Evolutionary conservation across 2,888 invertebrate species (phyloP).

Genomic region (Zaprionus obscuricornis): DNA sequence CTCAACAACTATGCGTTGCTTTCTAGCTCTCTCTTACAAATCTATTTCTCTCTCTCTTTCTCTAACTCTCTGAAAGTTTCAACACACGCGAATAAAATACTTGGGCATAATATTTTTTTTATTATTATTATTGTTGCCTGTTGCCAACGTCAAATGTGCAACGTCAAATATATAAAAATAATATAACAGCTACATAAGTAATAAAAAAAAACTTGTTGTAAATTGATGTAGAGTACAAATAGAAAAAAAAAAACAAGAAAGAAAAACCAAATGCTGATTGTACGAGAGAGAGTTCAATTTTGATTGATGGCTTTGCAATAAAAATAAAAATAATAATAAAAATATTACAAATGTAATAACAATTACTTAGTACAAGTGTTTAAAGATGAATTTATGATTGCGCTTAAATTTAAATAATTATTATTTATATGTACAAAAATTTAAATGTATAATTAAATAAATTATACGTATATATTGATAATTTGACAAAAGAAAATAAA

Average conservation of each 20-base stretch:
- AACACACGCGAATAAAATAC: slow-evolving; percentile 29
- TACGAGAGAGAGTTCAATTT: slow-evolving; percentile 58
- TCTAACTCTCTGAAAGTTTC: slow-evolving; percentile 30
- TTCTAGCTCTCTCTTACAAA: too few relatives aligned
- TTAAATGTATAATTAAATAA: neutral
- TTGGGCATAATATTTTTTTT: neutral
- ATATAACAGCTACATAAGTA: slow-evolving; percentile 6
- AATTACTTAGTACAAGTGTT: too few relatives aligned
- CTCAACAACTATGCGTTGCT: too few relatives aligned
- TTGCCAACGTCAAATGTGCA: slow-evolving; percentile 62
- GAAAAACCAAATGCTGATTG: slow-evolving; percentile 38
- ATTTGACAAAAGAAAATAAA: neutral
- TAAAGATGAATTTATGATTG: too few relatives aligned
- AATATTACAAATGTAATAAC: neutral
- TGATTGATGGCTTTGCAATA: slow-evolving; percentile 56
- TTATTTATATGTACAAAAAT: too few relatives aligned
- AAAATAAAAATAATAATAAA: slow-evolving; percentile 28
- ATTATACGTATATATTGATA: neutral
- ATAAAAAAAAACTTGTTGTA: slow-evolving; percentile 37
- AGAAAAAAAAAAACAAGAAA: slow-evolving; percentile 15
- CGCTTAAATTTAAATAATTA: too few relatives aligned
- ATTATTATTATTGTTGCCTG: slow-evolving; percentile 22
- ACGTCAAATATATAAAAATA: slow-evolving; percentile 38
- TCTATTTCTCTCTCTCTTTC: slow-evolving; percentile 1
- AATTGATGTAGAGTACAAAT: slow-evolving; percentile 19